A percentile compares a stretch with the other conserved stretches of the same genome.
These are phyloP conservation scores for Clinocottus analis DNA, from an alignment of 2,113 vertebrate species.

Conservation along the genomic window DNA sequence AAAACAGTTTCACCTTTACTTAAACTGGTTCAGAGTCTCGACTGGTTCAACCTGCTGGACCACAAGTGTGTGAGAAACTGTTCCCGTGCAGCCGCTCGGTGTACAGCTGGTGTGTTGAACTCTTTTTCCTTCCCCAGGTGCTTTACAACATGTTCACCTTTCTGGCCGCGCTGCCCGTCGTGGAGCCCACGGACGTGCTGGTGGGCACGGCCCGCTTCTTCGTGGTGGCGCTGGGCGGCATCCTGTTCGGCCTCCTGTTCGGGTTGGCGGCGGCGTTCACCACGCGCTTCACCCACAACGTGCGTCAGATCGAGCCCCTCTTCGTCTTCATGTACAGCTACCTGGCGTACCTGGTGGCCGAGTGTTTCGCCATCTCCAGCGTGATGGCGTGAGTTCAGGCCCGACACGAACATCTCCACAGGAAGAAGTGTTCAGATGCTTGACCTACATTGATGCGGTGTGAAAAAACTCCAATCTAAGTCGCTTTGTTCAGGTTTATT, in stretches of 20 bases:
- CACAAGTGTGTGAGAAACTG: background rate
- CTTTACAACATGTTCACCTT: constrained; percentile 94
- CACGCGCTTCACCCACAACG: constrained; percentile 93
- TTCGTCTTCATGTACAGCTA: constrained; percentile 98
- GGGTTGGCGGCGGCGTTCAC: constrained; percentile 95
- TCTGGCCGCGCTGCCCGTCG: constrained; percentile 88
- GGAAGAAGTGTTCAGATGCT: background rate
- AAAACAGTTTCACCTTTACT: background rate
- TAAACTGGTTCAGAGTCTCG: background rate
- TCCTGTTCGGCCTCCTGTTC: constrained; percentile 90
- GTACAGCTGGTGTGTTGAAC: background rate
- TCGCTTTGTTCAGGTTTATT: no score
- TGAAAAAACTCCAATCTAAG: no score
- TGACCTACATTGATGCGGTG: no score
- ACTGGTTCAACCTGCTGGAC: constrained; percentile 7
- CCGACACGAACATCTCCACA: background rate
- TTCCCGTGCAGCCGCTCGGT: background rate
- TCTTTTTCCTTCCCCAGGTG: constrained; percentile 64
- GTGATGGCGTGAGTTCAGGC: constrained; percentile 92
- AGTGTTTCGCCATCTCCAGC: constrained; percentile 92
- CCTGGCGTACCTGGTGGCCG: constrained; percentile 92
- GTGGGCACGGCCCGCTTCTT: constrained; percentile 91
- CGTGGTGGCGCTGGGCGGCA: constrained; percentile 89
- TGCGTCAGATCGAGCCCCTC: constrained; percentile 93
- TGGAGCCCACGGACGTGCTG: constrained; percentile 89